Base-by-base conservation (phyloP, 92 coral and sea anemone genomes). In the Zoanthus sociatus region DNA sequence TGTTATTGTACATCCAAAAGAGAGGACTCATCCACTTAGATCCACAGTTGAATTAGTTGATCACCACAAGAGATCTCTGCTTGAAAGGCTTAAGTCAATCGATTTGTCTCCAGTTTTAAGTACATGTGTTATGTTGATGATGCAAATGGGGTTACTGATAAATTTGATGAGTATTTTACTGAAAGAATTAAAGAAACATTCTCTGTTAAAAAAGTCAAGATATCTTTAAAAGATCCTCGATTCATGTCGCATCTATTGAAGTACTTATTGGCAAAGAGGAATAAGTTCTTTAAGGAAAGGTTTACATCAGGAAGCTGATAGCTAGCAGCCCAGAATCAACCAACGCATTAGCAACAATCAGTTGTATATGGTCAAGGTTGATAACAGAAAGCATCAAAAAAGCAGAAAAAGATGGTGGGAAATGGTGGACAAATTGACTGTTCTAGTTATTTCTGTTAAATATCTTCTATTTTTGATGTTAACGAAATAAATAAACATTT, bases 211-310 rank as follows among this genome's bases (percentile, higher is more conserved):
- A 32, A 78, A 73, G 89, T 72, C 12, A 84, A 47, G 58, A 89
- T 77, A 78, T 86, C 90, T 20, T 71, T 68, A 3, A 86, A 89
- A 42, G 77, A 84, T 26, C 89, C 89, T 71, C 74, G 71, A 44
- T 78, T 60, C 77, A 86, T 84, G 81, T 77, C 89, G 13, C 42
- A 2, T 37, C 42, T 37, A 37, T 37, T 37, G 42, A 37, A 37
- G 42, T 4, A 37, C 42, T 77, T 84, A 37, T 51, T 89, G 83
- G 54, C 64, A 16, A 83, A 73, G 70, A 56, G 89, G 42, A 84
- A 75, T 73, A 89, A 66, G 71, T 70, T 78, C 45, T 37, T 68
- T 86, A 79, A 86, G 83, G 83, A 55, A 86, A 86, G 92, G 92
- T 56, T 76, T 90, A n/a, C 46, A 21, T 37, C 46, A 78, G 58